Conservation (phyloP, 2,888 invertebrate genomes). For the Drosophila stalkeri region DNA sequence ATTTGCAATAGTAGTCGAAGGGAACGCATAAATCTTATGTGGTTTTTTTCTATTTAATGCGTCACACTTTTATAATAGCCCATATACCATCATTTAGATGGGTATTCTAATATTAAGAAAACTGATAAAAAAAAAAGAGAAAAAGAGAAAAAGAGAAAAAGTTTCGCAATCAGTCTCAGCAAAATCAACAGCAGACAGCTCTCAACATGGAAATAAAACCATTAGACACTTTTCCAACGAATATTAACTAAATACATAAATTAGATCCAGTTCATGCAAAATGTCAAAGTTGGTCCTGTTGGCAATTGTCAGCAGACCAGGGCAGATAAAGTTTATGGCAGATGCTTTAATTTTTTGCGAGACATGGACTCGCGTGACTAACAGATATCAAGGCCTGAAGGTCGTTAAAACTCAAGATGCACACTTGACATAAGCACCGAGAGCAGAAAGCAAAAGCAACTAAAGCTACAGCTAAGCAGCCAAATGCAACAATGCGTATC, state of each 20-base stretch:
- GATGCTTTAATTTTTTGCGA: conserved; percentile 57
- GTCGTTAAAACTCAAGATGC: conserved; percentile 75
- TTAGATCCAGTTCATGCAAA: conserved; percentile 56
- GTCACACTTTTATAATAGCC: neutral
- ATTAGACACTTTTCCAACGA: conserved; percentile 60
- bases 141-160: neutral
- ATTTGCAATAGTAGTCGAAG: neutral
- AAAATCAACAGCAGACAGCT: conserved; percentile 47
- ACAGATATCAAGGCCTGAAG: conserved; percentile 68
- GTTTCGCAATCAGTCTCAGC: conserved; percentile 36
- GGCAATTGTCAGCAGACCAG: conserved; percentile 44
- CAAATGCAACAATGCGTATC: conserved; percentile 64
- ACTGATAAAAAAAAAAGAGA: no score
- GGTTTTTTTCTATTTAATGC: neutral
- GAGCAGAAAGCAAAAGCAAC: conserved; percentile 26
- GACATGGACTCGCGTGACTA: conserved; percentile 66
- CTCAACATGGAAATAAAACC: conserved; percentile 71
- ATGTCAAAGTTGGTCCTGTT: conserved; percentile 41
- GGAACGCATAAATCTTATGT: neutral
- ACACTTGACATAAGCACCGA: conserved; percentile 47
- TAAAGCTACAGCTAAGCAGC: conserved; percentile 43
- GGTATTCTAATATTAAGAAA: neutral
- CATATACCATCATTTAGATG: neutral
- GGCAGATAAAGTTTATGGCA: conserved; percentile 54
- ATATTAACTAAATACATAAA: conserved; percentile 76